Evolutionary conservation across 2,113 vertebrate species (phyloP), one percentile per base, ranked within the genome.

Genomic region (Cyprinus carpio): DNA sequence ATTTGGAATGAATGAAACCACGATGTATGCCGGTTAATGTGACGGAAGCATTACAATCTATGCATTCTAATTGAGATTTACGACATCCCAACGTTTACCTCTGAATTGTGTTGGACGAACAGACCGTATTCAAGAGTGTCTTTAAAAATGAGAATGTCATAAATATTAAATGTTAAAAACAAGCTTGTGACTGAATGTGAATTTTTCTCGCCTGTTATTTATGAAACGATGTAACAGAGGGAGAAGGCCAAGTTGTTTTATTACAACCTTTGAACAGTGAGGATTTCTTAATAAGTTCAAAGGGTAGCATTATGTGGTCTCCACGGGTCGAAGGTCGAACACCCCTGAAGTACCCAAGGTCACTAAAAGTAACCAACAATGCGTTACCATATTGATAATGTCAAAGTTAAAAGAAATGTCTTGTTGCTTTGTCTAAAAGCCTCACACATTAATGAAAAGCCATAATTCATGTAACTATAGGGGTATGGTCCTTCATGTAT

Each of bases 321-420:
- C 94, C 94, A 93, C 60, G 91, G 96, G 95, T 97, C 96, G 96
- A 58, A 94, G 96, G 96, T 97, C 95, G 93, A 93, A 93, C 90
- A 95, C 92, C 94, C 95, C 94, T 96, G 93, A 96, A 97, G 95
- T 43, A 43, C 9, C 40, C 40, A 43, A 43, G 40, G 40, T 94
- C 92, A 93, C 85, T 88, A 87, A 89, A 94, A 94, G 94, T 94
- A 96, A 95, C 87, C 89, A 90, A 95, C 94, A 95, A 95, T 92
- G 93, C 95, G 95, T 95, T 94, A 96, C 95, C 95, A 94, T 95
- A 95, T 93, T 97, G 96, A 96, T 96, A 94, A 95, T 94, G 95
- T 95, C 96, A 95, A 93, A 95, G 86, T 51, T 86, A 83, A 90
- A 90, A 87, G 86, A 84, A 62, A 83, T 69, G 62, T 56, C 58